Base-by-base conservation (phyloP, 2,113 vertebrate genomes). In the Prunella fulvescens region DNA sequence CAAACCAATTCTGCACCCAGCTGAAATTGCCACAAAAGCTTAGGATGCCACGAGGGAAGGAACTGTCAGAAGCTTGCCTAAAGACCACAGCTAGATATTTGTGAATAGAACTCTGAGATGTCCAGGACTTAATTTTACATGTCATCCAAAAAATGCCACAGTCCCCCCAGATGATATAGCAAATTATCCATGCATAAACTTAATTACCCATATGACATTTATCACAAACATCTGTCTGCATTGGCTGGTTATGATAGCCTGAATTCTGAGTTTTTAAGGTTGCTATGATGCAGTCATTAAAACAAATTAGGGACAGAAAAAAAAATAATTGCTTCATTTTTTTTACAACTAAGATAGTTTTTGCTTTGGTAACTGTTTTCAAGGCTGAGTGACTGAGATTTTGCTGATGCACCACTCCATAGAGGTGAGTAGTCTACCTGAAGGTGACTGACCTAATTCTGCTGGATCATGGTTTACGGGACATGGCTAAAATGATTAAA, bases 161-260 rank as follows among this genome's bases (percentile, higher is more conserved):
- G 66, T 73, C 9, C 22, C 12, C 40, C 4, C 9, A 82, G 62
- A 95, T 78, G 71, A 92, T 86, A 92, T 37, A 89, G 80, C 25
- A 90, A 94, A 95, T 96, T 86, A 87, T 67, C 96, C 66, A 91
- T 85, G 81, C 89, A 81, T 82, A 81, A 94, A 82, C 57, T 95
- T 93, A 96, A 96, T 92, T 95, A 90, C 47, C n/a, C 81, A 19
- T 71, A 58, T 82, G 84, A 90, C 86, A 95, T 93, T 90, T 92
- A 93, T 79, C 73, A 67, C 35, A 93, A 93, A 86, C 44, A 65
- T 87, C 47, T 89, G 17, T 70, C 40, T 73, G 35, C 48, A 35
- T 31, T 89, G 57, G 28, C 25, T 86, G 56, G 44, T 60, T 92
- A 79, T 29, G 50, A 73, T 50, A 87, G 64, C 45, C 90, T 93